These are phyloP conservation scores for Drosophila takahashii DNA, from an alignment of 1,140 invertebrate genomes.

Conservation along the genomic window DNA sequence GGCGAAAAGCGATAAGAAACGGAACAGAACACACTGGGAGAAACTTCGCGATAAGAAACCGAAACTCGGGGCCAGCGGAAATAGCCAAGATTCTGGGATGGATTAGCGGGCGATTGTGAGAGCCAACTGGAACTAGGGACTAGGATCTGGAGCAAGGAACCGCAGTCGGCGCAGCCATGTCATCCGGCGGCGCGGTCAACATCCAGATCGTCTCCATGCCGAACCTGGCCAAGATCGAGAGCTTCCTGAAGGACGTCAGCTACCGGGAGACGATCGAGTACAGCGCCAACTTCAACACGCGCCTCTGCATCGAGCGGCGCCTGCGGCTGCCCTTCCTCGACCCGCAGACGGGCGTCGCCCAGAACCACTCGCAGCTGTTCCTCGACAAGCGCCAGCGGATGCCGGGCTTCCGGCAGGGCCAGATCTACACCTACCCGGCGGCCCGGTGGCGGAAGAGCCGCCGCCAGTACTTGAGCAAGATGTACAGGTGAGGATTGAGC, in stretches of 20 bases:
- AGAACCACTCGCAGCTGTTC: conserved; percentile 96
- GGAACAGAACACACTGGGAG: conserved; percentile 27
- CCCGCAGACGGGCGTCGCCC: conserved; percentile 97
- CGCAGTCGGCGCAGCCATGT: conserved; percentile 43
- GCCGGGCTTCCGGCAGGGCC: conserved; percentile 94
- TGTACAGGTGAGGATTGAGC: conserved; percentile 72
- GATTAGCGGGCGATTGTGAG: conserved; percentile 18
- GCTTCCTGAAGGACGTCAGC: conserved; percentile 93
- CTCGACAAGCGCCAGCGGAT: conserved; percentile 94
- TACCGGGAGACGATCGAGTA: conserved; percentile 97
- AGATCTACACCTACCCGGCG: conserved; percentile 96
- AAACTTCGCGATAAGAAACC: not conserved
- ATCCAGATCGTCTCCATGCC: conserved; percentile 89
- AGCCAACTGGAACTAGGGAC: conserved; percentile 4
- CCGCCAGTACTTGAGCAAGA: conserved; percentile 83
- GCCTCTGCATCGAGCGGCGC: conserved; percentile 95
- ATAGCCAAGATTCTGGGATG: conserved; percentile 24
- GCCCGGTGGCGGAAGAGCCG: conserved; percentile 83
- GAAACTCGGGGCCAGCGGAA: conserved; percentile 15
- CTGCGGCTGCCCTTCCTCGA: conserved; percentile 97
- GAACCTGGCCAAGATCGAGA: conserved; percentile 92
- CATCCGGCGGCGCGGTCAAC: conserved; percentile 86
- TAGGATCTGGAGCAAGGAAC: not conserved
- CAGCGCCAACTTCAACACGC: conserved; percentile 96
- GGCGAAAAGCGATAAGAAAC: conserved; percentile 48